Base-by-base conservation (phyloP, 2,113 vertebrate genomes). In the Tursiops truncatus region DNA sequence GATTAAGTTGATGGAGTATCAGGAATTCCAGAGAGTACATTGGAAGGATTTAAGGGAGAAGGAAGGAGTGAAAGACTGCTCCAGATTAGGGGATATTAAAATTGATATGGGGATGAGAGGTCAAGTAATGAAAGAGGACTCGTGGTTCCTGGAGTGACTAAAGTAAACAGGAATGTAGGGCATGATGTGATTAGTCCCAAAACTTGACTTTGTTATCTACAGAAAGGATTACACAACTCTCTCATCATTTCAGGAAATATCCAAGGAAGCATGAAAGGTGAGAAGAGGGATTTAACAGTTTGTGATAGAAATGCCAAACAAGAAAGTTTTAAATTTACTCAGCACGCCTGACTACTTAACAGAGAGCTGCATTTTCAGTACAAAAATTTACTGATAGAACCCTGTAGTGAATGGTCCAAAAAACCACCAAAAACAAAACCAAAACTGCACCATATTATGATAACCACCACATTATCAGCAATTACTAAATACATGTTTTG, bases 81-180 rank as follows among this genome's bases (percentile, higher is more conserved):
- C 15, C 77, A 79, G 92, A 96, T 94, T 87, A 94, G 82, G 21
- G 23, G 33, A 79, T 73, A 3, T 63, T 91, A 90, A 80, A 76
- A 94, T 92, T 4, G 5, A 63, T 73, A 23, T 10, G 36, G 25
- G 62, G 56, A 70, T 89, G 77, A 93, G 77, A 84, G 17, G 93
- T 94, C 41, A 84, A 38, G 71, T 93, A 93, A 93, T 70, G 80
- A 95, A 80, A 94, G 47, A 74, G 18, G 62, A 67, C 25, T 47
- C 92, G 74, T 93, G 82, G 60, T 84, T 88, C 36, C 53, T 47
- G 25, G 56, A 70, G 47, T 97, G 93, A 97, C 58, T 92, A 56
- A 92, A 89, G 79, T 50, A 17, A 90, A 70, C 20, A 97, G 83
- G 94, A 98, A 97, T 96, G 95, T n/a, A 33, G 89, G 74, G 67